These are phyloP conservation scores for Schizothorax lantsangensis DNA, from an alignment of 2,797 vertebrate genomes.

Conservation along the genomic window DNA sequence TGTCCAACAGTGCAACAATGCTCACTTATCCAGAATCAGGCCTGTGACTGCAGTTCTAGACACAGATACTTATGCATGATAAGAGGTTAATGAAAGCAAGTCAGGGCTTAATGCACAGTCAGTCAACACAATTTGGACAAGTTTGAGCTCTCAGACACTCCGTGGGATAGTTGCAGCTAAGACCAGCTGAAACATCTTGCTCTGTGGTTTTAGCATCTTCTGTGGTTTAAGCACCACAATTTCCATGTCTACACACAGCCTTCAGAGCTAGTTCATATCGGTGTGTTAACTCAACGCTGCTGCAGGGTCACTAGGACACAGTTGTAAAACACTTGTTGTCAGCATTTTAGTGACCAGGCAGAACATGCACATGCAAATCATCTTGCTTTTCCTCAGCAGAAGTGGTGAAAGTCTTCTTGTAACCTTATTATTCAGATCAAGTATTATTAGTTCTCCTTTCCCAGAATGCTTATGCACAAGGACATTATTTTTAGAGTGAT, in stretches of 20 bases:
- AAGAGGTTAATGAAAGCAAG: slow-evolving; percentile 7
- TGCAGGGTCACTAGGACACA: neutral
- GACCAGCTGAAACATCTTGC: slow-evolving; percentile 4
- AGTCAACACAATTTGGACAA: neutral
- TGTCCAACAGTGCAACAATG: slow-evolving; percentile 13
- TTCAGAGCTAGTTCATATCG: neutral
- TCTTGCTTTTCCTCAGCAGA: neutral
- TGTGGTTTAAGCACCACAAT: neutral
- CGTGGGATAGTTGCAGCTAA: neutral
- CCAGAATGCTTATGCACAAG: neutral
- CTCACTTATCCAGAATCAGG: neutral
- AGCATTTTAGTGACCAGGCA: slow-evolving; percentile 3
- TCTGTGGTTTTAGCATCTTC: slow-evolving; percentile 23
- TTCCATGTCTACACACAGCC: neutral
- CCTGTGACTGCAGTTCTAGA: neutral
- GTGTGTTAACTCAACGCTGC: neutral
- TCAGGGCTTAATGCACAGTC: neutral
- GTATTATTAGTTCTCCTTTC: slow-evolving; percentile 30
- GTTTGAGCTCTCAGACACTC: neutral
- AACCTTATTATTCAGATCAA: neutral
- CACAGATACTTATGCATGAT: neutral
- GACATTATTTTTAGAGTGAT: neutral
- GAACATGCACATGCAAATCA: neutral
- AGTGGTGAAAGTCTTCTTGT: neutral
- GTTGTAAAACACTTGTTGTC: neutral